phyloP scores from a whole-genome alignment of 2,113 vertebrate species.

The Condylura cristata region DNA sequence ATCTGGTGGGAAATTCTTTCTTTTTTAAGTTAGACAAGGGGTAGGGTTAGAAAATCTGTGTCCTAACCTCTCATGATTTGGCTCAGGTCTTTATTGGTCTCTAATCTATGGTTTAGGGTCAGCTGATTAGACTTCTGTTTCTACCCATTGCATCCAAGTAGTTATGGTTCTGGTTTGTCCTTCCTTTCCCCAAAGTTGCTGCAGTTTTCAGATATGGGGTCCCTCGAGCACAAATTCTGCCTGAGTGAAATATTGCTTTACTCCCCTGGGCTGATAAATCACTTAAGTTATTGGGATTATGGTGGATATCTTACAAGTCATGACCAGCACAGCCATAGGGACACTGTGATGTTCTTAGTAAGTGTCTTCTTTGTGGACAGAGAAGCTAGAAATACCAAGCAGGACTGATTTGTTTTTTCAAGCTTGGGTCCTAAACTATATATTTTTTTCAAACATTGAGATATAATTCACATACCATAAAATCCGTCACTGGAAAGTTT shows the following conservation, averaged over 20 bases:
- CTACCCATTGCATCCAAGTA: background rate
- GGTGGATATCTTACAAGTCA: background rate
- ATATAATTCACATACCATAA: background rate
- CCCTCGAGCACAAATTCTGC: background rate
- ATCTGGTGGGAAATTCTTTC: slow-evolving; percentile 22
- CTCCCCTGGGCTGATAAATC: background rate
- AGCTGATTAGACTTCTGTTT: background rate
- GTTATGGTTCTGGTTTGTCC: background rate
- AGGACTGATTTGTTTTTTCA: background rate
- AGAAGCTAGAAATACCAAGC: background rate
- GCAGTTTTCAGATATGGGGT: background rate
- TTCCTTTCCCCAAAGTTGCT: background rate
- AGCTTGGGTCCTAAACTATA: background rate
- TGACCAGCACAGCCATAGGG: background rate
- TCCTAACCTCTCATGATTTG: background rate
- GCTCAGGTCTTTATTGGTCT: background rate
- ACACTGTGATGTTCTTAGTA: background rate
- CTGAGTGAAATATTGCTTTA: background rate
- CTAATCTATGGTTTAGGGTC: background rate
- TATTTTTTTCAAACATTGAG: background rate
- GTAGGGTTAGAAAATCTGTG: background rate
- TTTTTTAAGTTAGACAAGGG: background rate
- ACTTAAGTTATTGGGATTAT: background rate
- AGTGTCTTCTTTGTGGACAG: background rate
- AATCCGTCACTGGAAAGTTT: background rate